Conservation (phyloP, 2,113 vertebrate species). For the Rynchops niger region DNA sequence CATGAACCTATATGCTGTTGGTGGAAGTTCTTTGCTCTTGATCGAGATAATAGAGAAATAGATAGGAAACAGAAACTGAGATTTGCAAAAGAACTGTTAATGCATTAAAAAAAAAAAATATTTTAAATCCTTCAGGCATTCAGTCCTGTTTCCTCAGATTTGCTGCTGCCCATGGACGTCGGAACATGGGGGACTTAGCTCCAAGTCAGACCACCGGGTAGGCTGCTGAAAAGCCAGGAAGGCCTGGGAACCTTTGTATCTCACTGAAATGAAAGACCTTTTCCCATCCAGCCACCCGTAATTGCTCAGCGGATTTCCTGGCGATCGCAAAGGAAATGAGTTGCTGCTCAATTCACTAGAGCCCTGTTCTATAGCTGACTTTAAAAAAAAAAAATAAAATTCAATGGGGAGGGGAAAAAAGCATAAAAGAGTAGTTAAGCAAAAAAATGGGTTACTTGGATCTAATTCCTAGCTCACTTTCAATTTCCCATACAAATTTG, state of each 20-base stretch:
- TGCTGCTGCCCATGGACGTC: background rate
- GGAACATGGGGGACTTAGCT: background rate
- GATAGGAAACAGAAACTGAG: background rate
- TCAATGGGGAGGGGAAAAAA: background rate
- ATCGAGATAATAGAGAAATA: background rate
- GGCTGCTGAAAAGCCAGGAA: conserved; percentile 58
- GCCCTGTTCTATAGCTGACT: background rate
- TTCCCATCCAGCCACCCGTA: conserved; percentile 50
- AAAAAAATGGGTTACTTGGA: conserved; percentile 4
- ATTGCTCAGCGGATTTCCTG: conserved; percentile 38
- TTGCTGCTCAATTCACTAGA: conserved; percentile 44
- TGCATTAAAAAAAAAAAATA: background rate
- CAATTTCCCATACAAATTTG: background rate
- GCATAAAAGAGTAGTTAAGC: background rate
- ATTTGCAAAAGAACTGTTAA: background rate
- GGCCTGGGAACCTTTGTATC: conserved; percentile 47
- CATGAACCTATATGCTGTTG: background rate
- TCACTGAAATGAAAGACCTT: conserved; percentile 41
- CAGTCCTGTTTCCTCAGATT: conserved; percentile 19
- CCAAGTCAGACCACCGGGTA: conserved; percentile 38
- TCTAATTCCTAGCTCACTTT: background rate
- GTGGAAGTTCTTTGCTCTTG: background rate
- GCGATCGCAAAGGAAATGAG: conserved; percentile 35
- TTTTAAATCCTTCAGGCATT: background rate
- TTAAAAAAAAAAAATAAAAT: background rate